These are phyloP conservation scores for Rhagonycha fulva DNA, from an alignment of 2,888 invertebrate species.

Conservation along the genomic window DNA sequence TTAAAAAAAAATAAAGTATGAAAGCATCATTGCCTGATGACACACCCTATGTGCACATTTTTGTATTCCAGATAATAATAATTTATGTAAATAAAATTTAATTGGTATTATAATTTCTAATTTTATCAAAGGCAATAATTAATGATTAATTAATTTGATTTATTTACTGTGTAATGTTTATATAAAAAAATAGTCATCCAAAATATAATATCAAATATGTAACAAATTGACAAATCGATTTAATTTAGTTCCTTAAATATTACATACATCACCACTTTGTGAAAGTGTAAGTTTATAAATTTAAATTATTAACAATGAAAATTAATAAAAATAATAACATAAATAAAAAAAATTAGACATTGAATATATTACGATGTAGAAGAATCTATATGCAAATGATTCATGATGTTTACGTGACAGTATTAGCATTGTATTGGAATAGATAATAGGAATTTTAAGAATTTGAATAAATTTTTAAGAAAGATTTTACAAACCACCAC, in stretches of 20 bases:
- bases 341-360: not conserved
- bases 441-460: not conserved
- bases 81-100: not conserved
- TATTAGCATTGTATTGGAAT: not conserved
- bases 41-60: no score
- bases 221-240: not conserved
- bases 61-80: no score
- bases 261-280: no score
- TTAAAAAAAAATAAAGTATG: no score
- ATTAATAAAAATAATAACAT: not conserved
- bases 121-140: not conserved
- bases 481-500: not conserved
- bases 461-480: not conserved
- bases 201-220: not conserved
- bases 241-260: not conserved
- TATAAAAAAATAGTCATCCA: not conserved
- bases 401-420: not conserved
- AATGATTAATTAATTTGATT: not conserved
- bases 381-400: not conserved
- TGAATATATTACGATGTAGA: not conserved
- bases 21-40: no score
- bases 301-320: not conserved
- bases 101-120: not conserved
- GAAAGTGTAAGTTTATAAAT: not conserved
- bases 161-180: not conserved